A percentile compares a stretch with the other conserved stretches of the same genome.
phyloP scores from a whole-genome alignment of 1,140 invertebrate genomes.

The Tetragnatha versicolor region DNA sequence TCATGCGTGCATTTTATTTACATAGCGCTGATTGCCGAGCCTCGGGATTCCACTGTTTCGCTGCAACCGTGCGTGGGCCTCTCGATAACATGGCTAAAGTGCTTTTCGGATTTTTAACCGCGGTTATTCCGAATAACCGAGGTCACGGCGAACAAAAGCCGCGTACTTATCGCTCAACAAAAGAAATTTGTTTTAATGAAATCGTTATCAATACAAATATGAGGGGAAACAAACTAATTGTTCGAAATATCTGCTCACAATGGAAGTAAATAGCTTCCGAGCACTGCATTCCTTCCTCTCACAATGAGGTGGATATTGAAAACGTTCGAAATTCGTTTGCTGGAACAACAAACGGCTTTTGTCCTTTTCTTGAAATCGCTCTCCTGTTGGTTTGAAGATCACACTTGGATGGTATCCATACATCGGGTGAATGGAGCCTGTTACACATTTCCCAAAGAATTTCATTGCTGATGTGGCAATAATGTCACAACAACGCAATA shows the following conservation, averaged over 20 bases:
- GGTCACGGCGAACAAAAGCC: conserved; percentile 38
- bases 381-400: no score
- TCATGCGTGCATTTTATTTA: conserved; percentile 53
- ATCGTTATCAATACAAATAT: conserved; percentile 36
- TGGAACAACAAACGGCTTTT: no score
- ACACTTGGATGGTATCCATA: no score
- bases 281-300: no score
- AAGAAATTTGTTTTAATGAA: conserved; percentile 52
- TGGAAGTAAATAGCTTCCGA: no score
- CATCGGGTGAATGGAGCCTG: no score
- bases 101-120: conserved; percentile 41
- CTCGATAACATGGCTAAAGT: conserved; percentile 31
- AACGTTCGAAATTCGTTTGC: no score
- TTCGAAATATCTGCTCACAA: conserved; percentile 35
- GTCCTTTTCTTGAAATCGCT: no score
- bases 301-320: no score
- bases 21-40: conserved; percentile 22
- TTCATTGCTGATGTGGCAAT: no score
- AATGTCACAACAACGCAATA: no score
- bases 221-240: conserved; percentile 27
- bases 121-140: conserved; percentile 29
- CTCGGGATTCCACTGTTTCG: conserved; percentile 10
- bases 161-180: conserved; percentile 18
- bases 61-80: conserved; percentile 16
- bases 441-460: no score